A percentile compares a stretch with the other conserved stretches of the same genome.
Evolutionary conservation across 2,888 invertebrate genomes (phyloP).

Genomic region (Coremacera marginata): DNA sequence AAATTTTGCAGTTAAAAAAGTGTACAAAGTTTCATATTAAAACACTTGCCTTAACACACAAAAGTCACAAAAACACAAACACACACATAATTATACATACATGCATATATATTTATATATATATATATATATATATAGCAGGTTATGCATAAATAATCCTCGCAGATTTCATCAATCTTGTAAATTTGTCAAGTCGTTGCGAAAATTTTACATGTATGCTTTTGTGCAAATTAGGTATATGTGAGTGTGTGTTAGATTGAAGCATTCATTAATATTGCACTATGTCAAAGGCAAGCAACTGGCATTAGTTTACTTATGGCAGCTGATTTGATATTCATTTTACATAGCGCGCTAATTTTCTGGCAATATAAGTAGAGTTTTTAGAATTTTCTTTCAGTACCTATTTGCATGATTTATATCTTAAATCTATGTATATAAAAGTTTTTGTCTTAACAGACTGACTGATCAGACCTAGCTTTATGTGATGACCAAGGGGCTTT

Average conservation of each 20-base stretch:
- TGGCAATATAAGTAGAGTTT: too few species aligned
- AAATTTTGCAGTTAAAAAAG: too few species aligned
- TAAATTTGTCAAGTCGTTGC: background rate
- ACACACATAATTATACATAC: background rate
- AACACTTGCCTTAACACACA: too few species aligned
- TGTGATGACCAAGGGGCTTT: too few species aligned
- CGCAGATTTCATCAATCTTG: slow-evolving; percentile 17
- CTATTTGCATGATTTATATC: too few species aligned
- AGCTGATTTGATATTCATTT: slow-evolving; percentile 61
- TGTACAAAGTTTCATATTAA: too few species aligned
- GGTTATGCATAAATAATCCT: slow-evolving; percentile 5
- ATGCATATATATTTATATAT: too few species aligned
- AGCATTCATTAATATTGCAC: background rate
- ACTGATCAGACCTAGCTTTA: too few species aligned
- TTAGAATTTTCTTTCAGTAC: too few species aligned
- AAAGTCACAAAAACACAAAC: background rate
- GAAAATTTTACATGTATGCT: background rate
- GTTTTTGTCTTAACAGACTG: too few species aligned
- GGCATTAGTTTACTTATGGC: background rate
- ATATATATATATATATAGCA: background rate
- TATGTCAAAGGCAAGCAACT: background rate
- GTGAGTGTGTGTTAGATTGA: background rate
- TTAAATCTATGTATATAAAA: too few species aligned
- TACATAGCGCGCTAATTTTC: slow-evolving; percentile 56
- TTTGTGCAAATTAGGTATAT: background rate